Conservation (phyloP, 2,888 invertebrate species). For the Strigamia transsilvanica region DNA sequence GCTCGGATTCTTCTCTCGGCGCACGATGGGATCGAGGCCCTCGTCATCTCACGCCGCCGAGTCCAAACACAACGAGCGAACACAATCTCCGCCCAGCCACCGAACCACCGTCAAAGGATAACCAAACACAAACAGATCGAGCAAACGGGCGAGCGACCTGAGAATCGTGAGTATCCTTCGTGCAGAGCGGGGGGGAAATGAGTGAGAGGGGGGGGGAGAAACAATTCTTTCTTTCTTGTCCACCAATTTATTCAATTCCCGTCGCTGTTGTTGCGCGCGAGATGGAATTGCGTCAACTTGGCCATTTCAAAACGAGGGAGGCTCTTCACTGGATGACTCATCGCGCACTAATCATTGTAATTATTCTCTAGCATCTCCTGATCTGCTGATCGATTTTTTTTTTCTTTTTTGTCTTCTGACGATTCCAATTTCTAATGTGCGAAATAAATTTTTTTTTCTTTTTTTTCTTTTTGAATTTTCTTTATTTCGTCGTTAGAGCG, state of each 20-base stretch:
- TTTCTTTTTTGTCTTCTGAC: too few species aligned
- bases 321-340: not conserved
- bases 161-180: too few species aligned
- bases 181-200: not conserved
- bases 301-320: not conserved
- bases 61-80: not conserved
- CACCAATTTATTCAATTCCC: not conserved
- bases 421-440: too few species aligned
- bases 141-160: too few species aligned
- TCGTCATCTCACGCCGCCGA: not conserved
- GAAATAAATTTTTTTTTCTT: not conserved
- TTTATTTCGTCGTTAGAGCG: not conserved
- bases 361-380: not conserved
- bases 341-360: not conserved
- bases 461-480: too few species aligned
- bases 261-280: not conserved
- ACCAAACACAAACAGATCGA: not conserved
- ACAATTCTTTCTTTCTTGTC: not conserved
- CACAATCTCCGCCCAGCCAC: not conserved
- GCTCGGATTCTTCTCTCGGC: constrained; percentile 24
- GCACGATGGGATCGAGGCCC: constrained; percentile 12
- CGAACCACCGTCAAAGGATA: not conserved
- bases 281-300: not conserved
- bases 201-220: not conserved
- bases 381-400: constrained; percentile 5